phyloP scores from a whole-genome alignment of 2,113 vertebrate species.

The Amphilophus citrinellus region DNA sequence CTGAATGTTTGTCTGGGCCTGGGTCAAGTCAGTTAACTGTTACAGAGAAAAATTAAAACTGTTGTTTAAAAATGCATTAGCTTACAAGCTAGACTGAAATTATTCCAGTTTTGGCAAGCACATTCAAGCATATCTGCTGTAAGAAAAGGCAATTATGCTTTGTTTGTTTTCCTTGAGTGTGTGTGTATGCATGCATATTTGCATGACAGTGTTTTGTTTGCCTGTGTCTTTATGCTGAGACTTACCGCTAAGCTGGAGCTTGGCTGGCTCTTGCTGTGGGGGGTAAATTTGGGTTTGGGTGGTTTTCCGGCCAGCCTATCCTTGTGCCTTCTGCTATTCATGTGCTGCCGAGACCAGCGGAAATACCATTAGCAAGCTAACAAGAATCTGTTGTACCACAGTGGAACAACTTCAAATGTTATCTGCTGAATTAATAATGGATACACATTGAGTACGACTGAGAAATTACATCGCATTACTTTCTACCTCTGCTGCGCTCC shows the following conservation, averaged over 20 bases:
- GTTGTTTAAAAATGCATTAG: conserved; percentile 48
- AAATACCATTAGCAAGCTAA: conserved; percentile 55
- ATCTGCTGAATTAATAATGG: conserved; percentile 65
- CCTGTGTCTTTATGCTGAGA: conserved; percentile 46
- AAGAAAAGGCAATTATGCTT: conserved; percentile 49
- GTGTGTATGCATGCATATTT: conserved; percentile 29
- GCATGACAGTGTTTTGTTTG: conserved; percentile 52
- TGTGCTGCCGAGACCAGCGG: conserved; percentile 84
- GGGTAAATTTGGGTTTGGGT: conserved; percentile 93
- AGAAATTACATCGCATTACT: conserved; percentile 52
- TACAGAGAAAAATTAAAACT: conserved; percentile 29
- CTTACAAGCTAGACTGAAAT: conserved; percentile 43
- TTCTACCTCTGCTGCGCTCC: conserved; percentile 17
- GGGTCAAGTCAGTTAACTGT: conserved; percentile 48
- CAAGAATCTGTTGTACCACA: conserved; percentile 59
- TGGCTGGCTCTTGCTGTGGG: conserved; percentile 92
- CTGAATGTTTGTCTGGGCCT: conserved; percentile 17
- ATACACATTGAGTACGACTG: conserved; percentile 32
- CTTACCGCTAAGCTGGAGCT: conserved; percentile 91
- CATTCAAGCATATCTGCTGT: conserved; percentile 37
- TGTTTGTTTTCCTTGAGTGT: conserved; percentile 45
- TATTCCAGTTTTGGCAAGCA: conserved; percentile 35
- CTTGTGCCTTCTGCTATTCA: conserved; percentile 97
- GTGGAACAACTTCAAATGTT: conserved; percentile 56
- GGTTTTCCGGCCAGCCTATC: conserved; percentile 96